These are phyloP conservation scores for Mycogona germanica DNA, from an alignment of 2,888 invertebrate species.

Conservation along the genomic window DNA sequence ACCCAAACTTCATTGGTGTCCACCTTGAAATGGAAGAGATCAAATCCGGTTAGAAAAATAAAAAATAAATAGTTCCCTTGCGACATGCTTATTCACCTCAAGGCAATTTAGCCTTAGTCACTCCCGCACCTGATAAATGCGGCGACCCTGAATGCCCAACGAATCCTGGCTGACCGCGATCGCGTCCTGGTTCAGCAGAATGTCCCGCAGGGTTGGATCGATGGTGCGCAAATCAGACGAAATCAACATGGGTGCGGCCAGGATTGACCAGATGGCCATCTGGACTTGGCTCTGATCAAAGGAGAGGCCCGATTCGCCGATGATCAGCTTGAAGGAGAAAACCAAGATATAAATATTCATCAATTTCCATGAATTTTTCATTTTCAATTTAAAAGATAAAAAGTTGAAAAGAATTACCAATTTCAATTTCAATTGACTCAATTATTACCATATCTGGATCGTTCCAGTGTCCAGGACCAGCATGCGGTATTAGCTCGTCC, in stretches of 20 bases:
- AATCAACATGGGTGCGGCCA: constrained; percentile 55
- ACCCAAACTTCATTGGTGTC: too few relatives aligned
- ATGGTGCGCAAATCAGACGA: constrained; percentile 49
- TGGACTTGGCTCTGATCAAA: constrained; percentile 50
- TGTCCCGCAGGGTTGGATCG: constrained; percentile 42
- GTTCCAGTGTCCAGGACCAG: constrained; percentile 94
- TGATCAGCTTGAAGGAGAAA: constrained; percentile 59
- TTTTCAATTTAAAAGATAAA: background rate
- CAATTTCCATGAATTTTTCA: background rate
- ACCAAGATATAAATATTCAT: background rate
- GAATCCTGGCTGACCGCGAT: constrained; percentile 53
- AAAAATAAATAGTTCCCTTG: too few relatives aligned
- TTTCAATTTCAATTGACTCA: background rate
- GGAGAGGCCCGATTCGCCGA: constrained; percentile 55
- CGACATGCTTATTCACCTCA: too few relatives aligned
- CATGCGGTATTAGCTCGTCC: constrained; percentile 74
- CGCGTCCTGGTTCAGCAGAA: constrained; percentile 46
- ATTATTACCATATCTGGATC: constrained; percentile 90
- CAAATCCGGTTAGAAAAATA: too few relatives aligned
- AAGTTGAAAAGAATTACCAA: background rate
- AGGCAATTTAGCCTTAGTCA: too few relatives aligned
- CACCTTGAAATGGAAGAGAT: too few relatives aligned
- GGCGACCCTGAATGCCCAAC: constrained; percentile 47
- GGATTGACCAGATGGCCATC: constrained; percentile 57
- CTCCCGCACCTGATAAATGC: constrained; percentile 34